These are phyloP conservation scores for Pipra filicauda DNA, from an alignment of 2,113 vertebrate genomes.

Conservation along the genomic window DNA sequence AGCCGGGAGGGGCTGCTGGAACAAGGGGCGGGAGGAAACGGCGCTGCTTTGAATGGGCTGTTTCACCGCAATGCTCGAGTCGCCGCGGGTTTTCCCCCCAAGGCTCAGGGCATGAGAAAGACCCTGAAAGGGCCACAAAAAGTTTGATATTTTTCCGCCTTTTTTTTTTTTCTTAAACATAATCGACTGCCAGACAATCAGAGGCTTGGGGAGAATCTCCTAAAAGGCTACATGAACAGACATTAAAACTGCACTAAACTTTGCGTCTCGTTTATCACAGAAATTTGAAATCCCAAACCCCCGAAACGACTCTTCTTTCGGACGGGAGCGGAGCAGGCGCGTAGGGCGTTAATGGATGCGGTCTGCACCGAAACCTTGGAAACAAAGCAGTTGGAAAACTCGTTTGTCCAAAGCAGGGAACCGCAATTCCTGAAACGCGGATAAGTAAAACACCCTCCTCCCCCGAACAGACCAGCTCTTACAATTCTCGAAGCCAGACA, in stretches of 20 bases:
- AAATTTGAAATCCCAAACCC: neutral
- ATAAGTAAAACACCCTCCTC: neutral
- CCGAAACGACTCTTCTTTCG: neutral
- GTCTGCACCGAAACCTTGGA: neutral
- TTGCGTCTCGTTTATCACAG: neutral
- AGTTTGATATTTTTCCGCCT: neutral
- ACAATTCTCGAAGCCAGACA: neutral
- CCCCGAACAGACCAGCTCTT: neutral
- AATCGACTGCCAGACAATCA: neutral
- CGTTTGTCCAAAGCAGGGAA: neutral
- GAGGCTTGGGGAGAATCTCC: neutral
- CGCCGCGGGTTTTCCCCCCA: neutral
- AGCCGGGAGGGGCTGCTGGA: neutral
- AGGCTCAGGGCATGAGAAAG: neutral
- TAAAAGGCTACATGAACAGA: neutral
- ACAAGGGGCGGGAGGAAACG: neutral
- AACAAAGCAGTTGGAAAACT: conserved; percentile 43
- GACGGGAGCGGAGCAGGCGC: neutral
- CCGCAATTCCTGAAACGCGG: neutral
- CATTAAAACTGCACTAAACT: neutral
- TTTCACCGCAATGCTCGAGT: neutral
- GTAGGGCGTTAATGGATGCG: neutral
- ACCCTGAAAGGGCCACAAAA: neutral
- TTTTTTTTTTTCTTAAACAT: neutral
- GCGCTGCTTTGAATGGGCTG: neutral